Base-by-base conservation (phyloP, 2,113 vertebrate genomes). In the Pachycephala philippinensis region DNA sequence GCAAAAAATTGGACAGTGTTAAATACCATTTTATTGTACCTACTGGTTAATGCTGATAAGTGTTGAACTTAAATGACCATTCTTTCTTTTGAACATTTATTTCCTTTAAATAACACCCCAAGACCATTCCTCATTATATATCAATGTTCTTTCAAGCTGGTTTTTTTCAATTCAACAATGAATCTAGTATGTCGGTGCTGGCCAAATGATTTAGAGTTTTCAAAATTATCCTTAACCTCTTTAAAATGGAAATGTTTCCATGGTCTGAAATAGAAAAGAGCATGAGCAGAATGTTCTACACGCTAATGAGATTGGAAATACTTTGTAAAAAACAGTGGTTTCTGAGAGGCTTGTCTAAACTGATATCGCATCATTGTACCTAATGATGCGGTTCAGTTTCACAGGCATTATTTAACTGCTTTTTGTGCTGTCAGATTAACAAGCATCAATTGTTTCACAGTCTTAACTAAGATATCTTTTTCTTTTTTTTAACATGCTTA, bases 271-370 rank as follows among this genome's bases (percentile, higher is more conserved):
- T 16, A 49, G 20, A 64, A 57, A 19, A 52, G 3, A 81, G 2
- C 10, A 47, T 27, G 10, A 79, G 6, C 31, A 87, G 39, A 84
- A 37, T 47, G 2, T 47, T 87, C 60, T 56, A 13, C 11, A 71
- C 10, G 35, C 18, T 39, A 57, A 54, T 59, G n/a, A 75, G 14
- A 69, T 3, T 11, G 13, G 23, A 91, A 94, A 78, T 69, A 57
- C 14, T 78, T 77, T 47, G 16, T 13, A 75, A 66, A 91, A 65
- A 39, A 0, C 8, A 16, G 27, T 0, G 1, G 4, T 9, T 80
- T 84, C 26, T 39, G 33, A 54, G 33, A 59, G 1, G 2, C 4
- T 59, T 77, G 12, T 70, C 42, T 89, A 66, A 81, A 50, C 18
- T 33, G 54, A 20, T 61, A 66, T 15, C 4, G n/a, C 6, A 20